Base-by-base conservation (phyloP, 2,888 invertebrate species). In the Torymus texanus region DNA sequence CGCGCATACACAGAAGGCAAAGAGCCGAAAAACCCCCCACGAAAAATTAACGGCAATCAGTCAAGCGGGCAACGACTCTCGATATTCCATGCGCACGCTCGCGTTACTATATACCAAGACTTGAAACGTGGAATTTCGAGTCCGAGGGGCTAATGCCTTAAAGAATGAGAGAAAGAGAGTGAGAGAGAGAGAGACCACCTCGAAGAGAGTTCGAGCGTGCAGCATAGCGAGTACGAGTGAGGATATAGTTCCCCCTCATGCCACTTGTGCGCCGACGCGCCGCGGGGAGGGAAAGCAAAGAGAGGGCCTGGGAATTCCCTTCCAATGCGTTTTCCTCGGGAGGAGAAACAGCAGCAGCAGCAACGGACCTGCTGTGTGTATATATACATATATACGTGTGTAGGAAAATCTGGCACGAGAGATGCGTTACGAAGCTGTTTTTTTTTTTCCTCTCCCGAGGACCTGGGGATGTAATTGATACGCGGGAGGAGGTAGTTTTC, bases 231-330 rank as follows among this genome's bases (percentile, higher is more conserved):
- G 41, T 21, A 21, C 41, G 41, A 41, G 41, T 41, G 41, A 41
- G 41, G 41, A 41, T 41, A 41, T 41, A 41, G 41, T 41, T 41
- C 41, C 41, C 61, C 61, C 55, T 18, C 24, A 58, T 16, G 70
- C 65, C 71, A 71, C 70, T 65, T 65, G 65, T 63, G 55, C 53
- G 61, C 53, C n/a, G 75, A 58, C 29, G 61, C 13, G 62, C 70
- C n/a, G 59, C 21, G 12, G 74, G 67, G 61, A 70, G 63, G 62
- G 75, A 73, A 66, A 73, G 75, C 75, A 75, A 65, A 81, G 77
- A 79, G 70, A 79, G 77, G 77, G 78, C 81, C 79, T 76, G 81
- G 79, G 78, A 81, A 81, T 68, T 72, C 67, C 78, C 61, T 80
- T 78, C 74, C 21, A 72, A 72, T 61, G 21, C 58, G 41, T 76